Evolutionary conservation across 2,113 vertebrate genomes (phyloP), one percentile per base, ranked within the genome.

Genomic region (Coracopsis vasa): DNA sequence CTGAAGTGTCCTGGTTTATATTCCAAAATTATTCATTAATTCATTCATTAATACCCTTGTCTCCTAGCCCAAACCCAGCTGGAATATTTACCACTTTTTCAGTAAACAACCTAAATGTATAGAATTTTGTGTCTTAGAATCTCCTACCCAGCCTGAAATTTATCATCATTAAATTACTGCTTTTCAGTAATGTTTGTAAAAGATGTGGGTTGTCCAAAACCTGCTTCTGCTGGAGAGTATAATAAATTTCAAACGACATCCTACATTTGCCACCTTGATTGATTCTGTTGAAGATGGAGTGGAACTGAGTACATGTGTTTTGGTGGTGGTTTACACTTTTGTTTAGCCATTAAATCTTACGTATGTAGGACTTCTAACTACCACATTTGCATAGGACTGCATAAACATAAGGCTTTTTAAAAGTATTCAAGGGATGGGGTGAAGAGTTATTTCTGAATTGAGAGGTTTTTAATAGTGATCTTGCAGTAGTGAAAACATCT

Each of bases 221-320:
- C n/a, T 54, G 9, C 73, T 94, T 16, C 42, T 86, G 5, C 29
- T 39, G 39, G 20, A 6, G 1, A 21, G 4, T 19, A 6, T 28
- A 47, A 7, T 15, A 31, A 4, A 20, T 70, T 45, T 6, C 56
- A 72, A 16, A 35, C 71, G 47, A 42, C 47, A 2, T 20, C 11
- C 18, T 61, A 9, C 18, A 1, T 9, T 27, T 41, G 13, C 23
- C 58, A 4, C n/a, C 39, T 53, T 6, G 39, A 11, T 24, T 50
- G 41, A 3, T 53, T 51, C 18, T 45, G 25, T 24, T 42, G 58
- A 1, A 42, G 44, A 42, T 20, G 18, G n/a, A 35, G 21, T 48
- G 60, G 42, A 73, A 44, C 47, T 42, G 50, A 78, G 39, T 42
- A 14, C 6, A 0, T 1, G 0, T 29, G 28, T 44, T 7, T 1